These are phyloP conservation scores for Ammospiza maritima DNA, from an alignment of 2,797 vertebrate genomes.

Conservation along the genomic window DNA sequence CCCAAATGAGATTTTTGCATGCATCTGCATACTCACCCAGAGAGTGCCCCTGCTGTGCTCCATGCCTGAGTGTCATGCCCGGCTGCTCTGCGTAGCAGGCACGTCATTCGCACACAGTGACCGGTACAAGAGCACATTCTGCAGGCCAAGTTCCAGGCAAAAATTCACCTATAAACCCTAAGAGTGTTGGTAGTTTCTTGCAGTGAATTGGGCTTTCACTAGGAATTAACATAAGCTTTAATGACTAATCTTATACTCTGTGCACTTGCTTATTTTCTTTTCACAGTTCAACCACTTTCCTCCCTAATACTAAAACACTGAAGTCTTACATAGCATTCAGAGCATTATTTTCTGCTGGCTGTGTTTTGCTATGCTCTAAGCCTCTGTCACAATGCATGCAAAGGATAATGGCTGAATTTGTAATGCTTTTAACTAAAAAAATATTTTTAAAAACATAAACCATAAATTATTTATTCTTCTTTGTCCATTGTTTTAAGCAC, in stretches of 20 bases:
- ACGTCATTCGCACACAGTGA: constrained; percentile 54
- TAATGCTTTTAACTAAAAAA: constrained; percentile 67
- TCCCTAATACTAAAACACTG: constrained; percentile 35
- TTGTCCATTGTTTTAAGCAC: constrained; percentile 88
- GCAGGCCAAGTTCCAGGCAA: constrained; percentile 8
- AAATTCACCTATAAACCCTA: constrained; percentile 56
- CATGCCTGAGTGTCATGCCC: constrained; percentile 31
- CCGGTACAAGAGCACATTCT: constrained; percentile 49
- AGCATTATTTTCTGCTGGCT: constrained; percentile 61
- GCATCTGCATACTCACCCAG: constrained; percentile 32
- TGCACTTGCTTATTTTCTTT: constrained; percentile 55
- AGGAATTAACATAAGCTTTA: constrained; percentile 61
- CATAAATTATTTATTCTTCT: constrained; percentile 76
- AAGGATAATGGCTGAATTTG: constrained; percentile 53
- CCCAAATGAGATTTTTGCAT: constrained; percentile 32
- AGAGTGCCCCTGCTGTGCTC: constrained; percentile 33
- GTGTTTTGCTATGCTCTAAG: constrained; percentile 63
- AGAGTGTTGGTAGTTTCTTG: background rate
- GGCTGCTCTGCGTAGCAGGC: constrained; percentile 46
- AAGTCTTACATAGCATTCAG: constrained; percentile 59
- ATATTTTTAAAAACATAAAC: constrained; percentile 63
- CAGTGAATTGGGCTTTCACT: constrained; percentile 61
- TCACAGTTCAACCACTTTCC: constrained; percentile 52
- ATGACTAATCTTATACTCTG: constrained; percentile 42
- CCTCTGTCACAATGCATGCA: constrained; percentile 73